These are phyloP conservation scores for Meteorus colon DNA, from an alignment of 2,888 invertebrate genomes.

Conservation along the genomic window DNA sequence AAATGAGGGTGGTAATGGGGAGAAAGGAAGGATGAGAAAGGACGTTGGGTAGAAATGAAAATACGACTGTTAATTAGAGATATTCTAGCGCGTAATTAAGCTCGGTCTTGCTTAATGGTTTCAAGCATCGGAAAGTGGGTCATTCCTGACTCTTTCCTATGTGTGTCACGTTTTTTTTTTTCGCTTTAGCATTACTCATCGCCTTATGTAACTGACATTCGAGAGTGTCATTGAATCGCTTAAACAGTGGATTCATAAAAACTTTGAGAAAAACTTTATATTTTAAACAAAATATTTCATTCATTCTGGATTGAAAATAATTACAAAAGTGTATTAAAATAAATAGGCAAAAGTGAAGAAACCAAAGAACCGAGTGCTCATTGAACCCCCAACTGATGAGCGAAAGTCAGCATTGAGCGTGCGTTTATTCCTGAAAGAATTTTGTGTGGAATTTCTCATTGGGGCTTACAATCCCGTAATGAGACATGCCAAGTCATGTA, in stretches of 20 bases:
- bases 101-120: slow-evolving; percentile 58
- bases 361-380: slow-evolving; percentile 85
- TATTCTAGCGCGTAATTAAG: slow-evolving; percentile 63
- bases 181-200: background rate
- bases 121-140: slow-evolving; percentile 61
- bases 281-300: slow-evolving; percentile 5
- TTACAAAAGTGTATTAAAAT: slow-evolving; percentile 3
- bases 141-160: slow-evolving; percentile 47
- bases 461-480: slow-evolving; percentile 95
- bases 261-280: slow-evolving; percentile 43
- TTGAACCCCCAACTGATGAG: slow-evolving; percentile 77
- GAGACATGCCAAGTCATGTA: slow-evolving; percentile 87
- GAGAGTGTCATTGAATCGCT: slow-evolving; percentile 12
- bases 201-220: slow-evolving; percentile 7
- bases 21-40: slow-evolving; percentile 20
- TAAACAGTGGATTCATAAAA: background rate
- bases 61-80: slow-evolving; percentile 66
- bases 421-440: slow-evolving; percentile 92
- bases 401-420: slow-evolving; percentile 92
- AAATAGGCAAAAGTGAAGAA: slow-evolving; percentile 78
- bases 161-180: slow-evolving; percentile 44
- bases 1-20: slow-evolving; percentile 31
- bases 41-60: slow-evolving; percentile 56
- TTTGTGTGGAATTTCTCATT: slow-evolving; percentile 93
- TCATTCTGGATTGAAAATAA: background rate